Conservation (phyloP, 2,888 invertebrate species). For the Meliscaeva auricollis region DNA sequence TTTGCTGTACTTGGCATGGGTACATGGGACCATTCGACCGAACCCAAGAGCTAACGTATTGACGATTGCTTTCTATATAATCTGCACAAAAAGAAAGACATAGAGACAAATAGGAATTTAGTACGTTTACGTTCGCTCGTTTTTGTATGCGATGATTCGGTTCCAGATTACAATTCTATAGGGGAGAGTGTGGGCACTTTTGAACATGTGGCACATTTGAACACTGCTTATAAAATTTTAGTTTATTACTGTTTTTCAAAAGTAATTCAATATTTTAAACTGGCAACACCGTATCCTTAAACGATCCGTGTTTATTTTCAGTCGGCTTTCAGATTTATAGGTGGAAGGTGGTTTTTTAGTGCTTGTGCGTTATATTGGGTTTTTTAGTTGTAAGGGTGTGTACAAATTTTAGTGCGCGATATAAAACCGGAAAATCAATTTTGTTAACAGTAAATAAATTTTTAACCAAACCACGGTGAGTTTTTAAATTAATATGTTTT, state of each 20-base stretch:
- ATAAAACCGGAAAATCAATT: not conserved
- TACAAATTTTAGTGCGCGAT: too few relatives aligned
- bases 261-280: not conserved
- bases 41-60: too few relatives aligned
- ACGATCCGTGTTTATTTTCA: not conserved
- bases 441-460: not conserved
- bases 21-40: too few relatives aligned
- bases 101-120: too few relatives aligned
- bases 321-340: not conserved
- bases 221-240: not conserved
- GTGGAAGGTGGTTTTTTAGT: not conserved
- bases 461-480: not conserved
- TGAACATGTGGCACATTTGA: not conserved
- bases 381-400: not conserved
- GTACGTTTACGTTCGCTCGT: too few relatives aligned
- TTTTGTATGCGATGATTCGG: too few relatives aligned
- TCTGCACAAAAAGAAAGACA: too few relatives aligned
- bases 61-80: too few relatives aligned
- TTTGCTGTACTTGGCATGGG: too few relatives aligned
- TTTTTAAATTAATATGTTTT: constrained; percentile 1
- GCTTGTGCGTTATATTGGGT: not conserved
- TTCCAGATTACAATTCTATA: too few relatives aligned
- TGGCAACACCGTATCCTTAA: not conserved
- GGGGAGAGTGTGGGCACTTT: not conserved
- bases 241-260: not conserved